Base-by-base conservation (phyloP, 2,113 vertebrate species). In the Callospermophilus lateralis region DNA sequence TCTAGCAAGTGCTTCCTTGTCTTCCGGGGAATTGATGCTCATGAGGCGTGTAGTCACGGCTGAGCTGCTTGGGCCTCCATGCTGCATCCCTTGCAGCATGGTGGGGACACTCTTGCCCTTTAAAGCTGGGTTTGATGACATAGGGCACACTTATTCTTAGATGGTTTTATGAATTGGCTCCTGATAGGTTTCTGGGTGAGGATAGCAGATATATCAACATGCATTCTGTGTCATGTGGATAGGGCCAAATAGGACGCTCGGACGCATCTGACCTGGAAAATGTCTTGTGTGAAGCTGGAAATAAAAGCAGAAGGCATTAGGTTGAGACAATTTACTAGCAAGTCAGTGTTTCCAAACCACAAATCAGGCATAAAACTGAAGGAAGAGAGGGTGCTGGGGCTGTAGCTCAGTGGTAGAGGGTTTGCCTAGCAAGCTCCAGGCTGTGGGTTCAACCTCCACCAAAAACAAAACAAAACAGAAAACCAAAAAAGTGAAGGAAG, bases 141-240 rank as follows among this genome's bases (percentile, higher is more conserved):
- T 9, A 79, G 30, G 12, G 11, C n/a, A 22, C 4, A 8, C 72
- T 42, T 55, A 13, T 5, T 76, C 61, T 42, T 48, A 68, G 81
- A 28, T 61, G 1, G 37, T 13, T 45, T 58, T 48, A 11, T 70
- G 4, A 30, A 1, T 15, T 39, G 37, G 37, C 12, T 89, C 53
- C 61, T 15, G 32, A 3, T 0, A 15, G 77, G 26, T 45, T 37
- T 39, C 20, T 24, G 45, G 8, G 4, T 32, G 19, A n/a, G 63
- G 51, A 42, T 3, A 17, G 39, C 3, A 13, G 86, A 12, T 13
- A 6, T 0, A 0, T 28, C 1, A 3, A 19, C 63, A 24, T 19
- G 45, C 4, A 0, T 17, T 26, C 83, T 6, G 17, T 30, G 74
- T 77, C n/a, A 0, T 1, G 8, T 20, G 84, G 8, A 1, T 1